Conservation (phyloP, 2,888 invertebrate species). For the Orthosia incerta region DNA sequence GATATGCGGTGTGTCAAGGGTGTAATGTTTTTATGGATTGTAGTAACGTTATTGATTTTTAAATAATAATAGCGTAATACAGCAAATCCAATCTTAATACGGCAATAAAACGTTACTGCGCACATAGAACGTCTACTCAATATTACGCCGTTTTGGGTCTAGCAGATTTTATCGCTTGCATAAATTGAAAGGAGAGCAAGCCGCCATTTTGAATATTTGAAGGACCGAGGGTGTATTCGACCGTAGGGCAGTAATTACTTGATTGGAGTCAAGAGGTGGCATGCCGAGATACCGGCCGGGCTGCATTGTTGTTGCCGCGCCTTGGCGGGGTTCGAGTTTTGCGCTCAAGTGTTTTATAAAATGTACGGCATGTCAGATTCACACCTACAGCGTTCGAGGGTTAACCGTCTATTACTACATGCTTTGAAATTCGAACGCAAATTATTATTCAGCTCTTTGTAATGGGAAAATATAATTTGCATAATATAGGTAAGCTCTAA, state of each 20-base stretch:
- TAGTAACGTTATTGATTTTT: conserved; percentile 72
- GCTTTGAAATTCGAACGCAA: conserved; percentile 37
- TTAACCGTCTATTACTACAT: conserved; percentile 78
- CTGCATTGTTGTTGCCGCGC: conserved; percentile 80
- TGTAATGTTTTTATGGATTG: conserved; percentile 88
- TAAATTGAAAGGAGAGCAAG: conserved; percentile 79
- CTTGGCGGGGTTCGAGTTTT: conserved; percentile 75
- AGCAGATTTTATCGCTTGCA: conserved; percentile 82
- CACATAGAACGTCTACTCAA: conserved; percentile 14
- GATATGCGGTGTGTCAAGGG: conserved; percentile 90
- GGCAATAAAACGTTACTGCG: conserved; percentile 37
- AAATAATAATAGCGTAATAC: conserved; percentile 74
- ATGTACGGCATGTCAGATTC: conserved; percentile 81
- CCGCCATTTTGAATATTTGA: conserved; percentile 90
- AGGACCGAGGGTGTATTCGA: conserved; percentile 85
- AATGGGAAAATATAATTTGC: conserved; percentile 59
- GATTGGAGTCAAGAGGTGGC: conserved; percentile 90
- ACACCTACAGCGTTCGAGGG: conserved; percentile 87
- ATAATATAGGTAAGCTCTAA: conserved; percentile 55
- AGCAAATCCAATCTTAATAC: conserved; percentile 25
- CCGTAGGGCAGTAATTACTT: conserved; percentile 90
- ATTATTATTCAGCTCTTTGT: conserved; percentile 33
- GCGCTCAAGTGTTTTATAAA: conserved; percentile 82
- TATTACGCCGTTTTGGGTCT: conserved; percentile 34
- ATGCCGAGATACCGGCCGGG: conserved; percentile 86